Base-by-base conservation (phyloP, 2,888 invertebrate genomes). In the Tanaodytes sp. region DNA sequence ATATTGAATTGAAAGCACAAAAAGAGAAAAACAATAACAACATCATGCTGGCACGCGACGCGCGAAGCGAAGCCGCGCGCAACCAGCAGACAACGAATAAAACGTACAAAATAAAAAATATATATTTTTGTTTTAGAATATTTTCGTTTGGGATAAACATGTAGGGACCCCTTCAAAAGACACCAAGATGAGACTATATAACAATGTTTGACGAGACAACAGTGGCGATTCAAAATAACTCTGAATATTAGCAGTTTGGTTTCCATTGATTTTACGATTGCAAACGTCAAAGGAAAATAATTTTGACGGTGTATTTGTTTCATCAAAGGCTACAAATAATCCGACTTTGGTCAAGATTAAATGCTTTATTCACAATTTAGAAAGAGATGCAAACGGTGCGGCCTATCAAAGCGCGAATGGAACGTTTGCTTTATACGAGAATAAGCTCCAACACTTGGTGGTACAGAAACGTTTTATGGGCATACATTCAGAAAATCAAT, bases 251-350 rank as follows among this genome's bases (percentile, higher is more conserved):
- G 46, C 57, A 58, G 66, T 58, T 66, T 66, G 65, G 62, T 62
- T 65, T 54, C 63, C 54, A 54, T 52, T 58, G 52, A 62, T 61
- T 71, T 66, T 36, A 49, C 52, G 39, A 54, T 71, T 54, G 43
- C 66, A 27, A 54, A 54, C 66, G 48, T 67, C 71, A 71, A 71
- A 71, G 55, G 71, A 59, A 58, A 61, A 61, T 61, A 45, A 69
- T 68, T 61, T 40, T 33, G 54, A 51, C 42, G 52, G 52, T 40
- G 52, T 66, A 54, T 71, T 67, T 63, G 59, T 59, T 66, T 58
- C 58, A 66, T 66, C 66, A 63, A 71, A 71, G 46, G 58, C 23
- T 8, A 23, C 23, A 71, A 62, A 66, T 52, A 59, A 20, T 59
- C 48, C 20, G 30, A 57, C 40, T 65, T 19, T 62, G 57, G 52